Percentiles rank a stretch among this genome's conserved stretches.
Conservation (phyloP, 2,113 vertebrate genomes). For the Psammodynastes pulverulentus region DNA sequence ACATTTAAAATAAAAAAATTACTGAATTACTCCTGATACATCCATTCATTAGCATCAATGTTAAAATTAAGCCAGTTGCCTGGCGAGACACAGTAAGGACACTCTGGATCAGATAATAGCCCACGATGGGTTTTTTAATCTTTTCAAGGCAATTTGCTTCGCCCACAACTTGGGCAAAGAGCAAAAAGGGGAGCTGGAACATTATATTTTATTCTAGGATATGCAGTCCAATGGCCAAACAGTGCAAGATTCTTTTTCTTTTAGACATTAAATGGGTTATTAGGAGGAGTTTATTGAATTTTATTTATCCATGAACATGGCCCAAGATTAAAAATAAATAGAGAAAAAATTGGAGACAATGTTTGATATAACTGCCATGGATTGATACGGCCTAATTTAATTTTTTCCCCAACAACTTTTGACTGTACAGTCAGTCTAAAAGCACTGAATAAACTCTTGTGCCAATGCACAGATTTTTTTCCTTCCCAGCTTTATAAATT, state of each 20-base stretch:
- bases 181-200: not conserved
- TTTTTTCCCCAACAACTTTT: not conserved
- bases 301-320: not conserved
- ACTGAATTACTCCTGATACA: not conserved
- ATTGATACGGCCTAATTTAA: not conserved
- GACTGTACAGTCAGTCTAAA: not conserved
- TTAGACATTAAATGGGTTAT: not conserved
- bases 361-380: not conserved
- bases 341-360: not conserved
- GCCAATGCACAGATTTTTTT: not conserved
- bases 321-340: not conserved
- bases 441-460: not conserved
- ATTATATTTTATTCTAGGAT: not conserved
- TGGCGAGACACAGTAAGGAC: not conserved
- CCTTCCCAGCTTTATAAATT: not conserved
- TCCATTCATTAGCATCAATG: not conserved
- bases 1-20: not conserved
- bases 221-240: not conserved
- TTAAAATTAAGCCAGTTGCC: not conserved
- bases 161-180: not conserved
- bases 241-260: not conserved
- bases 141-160: not conserved
- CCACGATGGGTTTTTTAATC: not conserved
- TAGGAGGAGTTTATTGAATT: not conserved
- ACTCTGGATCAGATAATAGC: not conserved